These are phyloP conservation scores for Coendou prehensilis DNA, from an alignment of 2,797 vertebrate species.

Conservation along the genomic window DNA sequence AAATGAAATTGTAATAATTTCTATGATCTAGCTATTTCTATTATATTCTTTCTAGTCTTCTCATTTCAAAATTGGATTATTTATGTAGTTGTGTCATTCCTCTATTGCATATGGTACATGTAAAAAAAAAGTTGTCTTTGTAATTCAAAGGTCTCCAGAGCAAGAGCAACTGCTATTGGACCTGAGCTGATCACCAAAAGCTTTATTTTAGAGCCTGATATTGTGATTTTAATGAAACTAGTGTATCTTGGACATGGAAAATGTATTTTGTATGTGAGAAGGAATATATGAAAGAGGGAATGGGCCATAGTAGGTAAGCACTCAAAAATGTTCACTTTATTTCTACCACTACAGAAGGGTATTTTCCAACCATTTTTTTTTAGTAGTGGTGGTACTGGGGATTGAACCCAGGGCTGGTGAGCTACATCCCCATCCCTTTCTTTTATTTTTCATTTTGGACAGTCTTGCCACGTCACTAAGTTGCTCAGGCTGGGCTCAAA, in stretches of 20 bases:
- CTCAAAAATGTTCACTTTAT: background rate
- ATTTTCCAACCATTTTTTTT: background rate
- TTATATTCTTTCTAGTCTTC: background rate
- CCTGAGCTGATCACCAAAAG: background rate
- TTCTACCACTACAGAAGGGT: background rate
- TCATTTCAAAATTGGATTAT: background rate
- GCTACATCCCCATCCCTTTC: background rate
- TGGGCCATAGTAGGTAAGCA: background rate
- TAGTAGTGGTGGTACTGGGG: background rate
- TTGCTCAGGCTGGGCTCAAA: background rate
- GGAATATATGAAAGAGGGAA: background rate
- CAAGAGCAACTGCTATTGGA: background rate
- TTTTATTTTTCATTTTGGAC: background rate
- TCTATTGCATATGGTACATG: background rate
- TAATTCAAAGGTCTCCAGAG: background rate
- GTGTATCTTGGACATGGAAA: background rate
- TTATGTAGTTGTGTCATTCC: background rate
- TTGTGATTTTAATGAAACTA: background rate
- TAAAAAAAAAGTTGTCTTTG: background rate
- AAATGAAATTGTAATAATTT: background rate
- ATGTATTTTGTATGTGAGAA: background rate
- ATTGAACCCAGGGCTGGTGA: background rate
- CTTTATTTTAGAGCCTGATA: conserved; percentile 1
- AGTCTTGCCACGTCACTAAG: background rate
- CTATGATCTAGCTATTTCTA: background rate